Percentiles rank a stretch among this genome's conserved stretches.
Conservation (phyloP, 1,140 invertebrate species). For the Muscidifurax raptorellus region DNA sequence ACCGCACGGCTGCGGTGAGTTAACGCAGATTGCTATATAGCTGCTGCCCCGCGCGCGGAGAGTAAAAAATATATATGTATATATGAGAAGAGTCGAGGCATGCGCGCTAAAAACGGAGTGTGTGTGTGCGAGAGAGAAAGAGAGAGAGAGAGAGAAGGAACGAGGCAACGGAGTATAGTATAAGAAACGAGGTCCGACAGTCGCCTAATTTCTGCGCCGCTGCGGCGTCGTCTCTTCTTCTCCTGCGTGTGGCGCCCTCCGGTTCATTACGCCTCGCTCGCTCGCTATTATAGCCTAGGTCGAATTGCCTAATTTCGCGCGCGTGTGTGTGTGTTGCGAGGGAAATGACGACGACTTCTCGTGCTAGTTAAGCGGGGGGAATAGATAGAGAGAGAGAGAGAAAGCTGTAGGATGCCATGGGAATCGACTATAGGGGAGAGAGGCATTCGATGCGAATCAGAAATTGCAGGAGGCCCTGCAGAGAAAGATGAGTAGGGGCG, state of each 20-base stretch:
- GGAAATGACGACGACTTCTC: not conserved
- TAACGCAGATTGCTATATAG: conserved; percentile 27
- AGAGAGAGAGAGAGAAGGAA: conserved; percentile 46
- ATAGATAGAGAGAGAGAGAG: not conserved
- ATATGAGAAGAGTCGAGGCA: conserved; percentile 4
- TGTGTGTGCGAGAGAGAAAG: not conserved
- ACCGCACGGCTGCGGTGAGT: conserved; percentile 28
- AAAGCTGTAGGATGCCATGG: not conserved
- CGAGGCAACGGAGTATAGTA: conserved; percentile 29
- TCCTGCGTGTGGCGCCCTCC: conserved; percentile 51
- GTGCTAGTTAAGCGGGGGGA: too few relatives aligned
- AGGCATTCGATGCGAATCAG: conserved; percentile 3
- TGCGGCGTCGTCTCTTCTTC: conserved; percentile 39
- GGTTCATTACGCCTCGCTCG: conserved; percentile 15
- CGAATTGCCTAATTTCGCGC: conserved; percentile 76
- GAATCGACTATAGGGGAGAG: not conserved
- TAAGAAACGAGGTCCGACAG: conserved; percentile 54
- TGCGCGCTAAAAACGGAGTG: conserved; percentile 32
- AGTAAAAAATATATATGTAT: not conserved
- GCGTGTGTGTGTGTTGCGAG: conserved; percentile 45
- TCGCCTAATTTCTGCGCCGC: conserved; percentile 55
- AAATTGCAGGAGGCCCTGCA: not conserved
- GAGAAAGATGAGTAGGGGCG: not conserved
- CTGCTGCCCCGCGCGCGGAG: not conserved
- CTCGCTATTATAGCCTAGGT: conserved; percentile 71